A percentile compares a stretch with the other conserved stretches of the same genome.
Conservation (phyloP, 2,888 invertebrate genomes). For the Folsomia candida region DNA sequence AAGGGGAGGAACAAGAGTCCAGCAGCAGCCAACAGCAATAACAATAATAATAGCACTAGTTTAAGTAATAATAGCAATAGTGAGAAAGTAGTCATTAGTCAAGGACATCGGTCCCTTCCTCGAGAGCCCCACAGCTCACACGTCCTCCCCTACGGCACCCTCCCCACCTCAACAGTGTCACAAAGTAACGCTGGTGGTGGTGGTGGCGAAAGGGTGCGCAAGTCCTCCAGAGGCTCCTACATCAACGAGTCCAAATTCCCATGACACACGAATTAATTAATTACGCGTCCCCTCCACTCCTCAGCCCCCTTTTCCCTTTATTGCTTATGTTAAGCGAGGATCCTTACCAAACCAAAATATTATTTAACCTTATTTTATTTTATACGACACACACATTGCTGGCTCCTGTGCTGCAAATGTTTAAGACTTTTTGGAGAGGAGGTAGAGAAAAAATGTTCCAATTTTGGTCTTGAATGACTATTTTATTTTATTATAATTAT, state of each 20-base stretch:
- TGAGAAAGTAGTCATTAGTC: constrained; percentile 53
- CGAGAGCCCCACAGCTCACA: constrained; percentile 17
- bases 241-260: constrained; percentile 66
- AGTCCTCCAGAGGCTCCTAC: constrained; percentile 57
- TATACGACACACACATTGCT: no score
- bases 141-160: constrained; percentile 22
- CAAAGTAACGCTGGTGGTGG: constrained; percentile 21
- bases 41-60: constrained; percentile 61
- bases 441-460: no score
- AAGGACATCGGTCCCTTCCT: constrained; percentile 41
- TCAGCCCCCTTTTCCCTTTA: no score
- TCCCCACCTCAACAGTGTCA: constrained; percentile 27
- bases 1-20: constrained; percentile 54
- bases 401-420: no score
- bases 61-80: constrained; percentile 49
- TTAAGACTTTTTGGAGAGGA: no score
- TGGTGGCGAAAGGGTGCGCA: not conserved
- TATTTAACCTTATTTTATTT: no score
- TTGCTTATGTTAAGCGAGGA: no score
- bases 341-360: no score
- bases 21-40: constrained; percentile 56
- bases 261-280: not conserved
- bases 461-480: no score
- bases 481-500: no score
- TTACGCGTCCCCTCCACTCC: no score